Base-by-base conservation (phyloP, 2,797 vertebrate species). In the Tarsius wallacei region DNA sequence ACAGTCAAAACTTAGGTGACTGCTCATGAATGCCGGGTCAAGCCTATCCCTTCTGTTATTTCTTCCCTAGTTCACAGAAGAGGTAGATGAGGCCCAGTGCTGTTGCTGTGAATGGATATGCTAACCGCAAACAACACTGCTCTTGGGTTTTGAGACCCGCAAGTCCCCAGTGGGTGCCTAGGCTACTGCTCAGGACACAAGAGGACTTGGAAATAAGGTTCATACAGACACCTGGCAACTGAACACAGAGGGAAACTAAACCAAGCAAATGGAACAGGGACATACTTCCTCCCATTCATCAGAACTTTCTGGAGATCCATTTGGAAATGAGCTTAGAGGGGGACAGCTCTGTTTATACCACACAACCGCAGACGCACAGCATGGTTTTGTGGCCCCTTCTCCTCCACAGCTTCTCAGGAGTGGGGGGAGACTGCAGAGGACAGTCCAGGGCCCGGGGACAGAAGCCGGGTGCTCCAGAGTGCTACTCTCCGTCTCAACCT, bases 41-140 rank as follows among this genome's bases (percentile, higher is more conserved):
- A 89, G 33, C 26, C 42, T 47, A 73, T 33, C 19, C 5, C 10
- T 61, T 84, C 76, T 90, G 0, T 7, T 81, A 61, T 96, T 42
- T 10, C 9, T 51, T 74, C 31, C 8, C 7, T 31, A 74, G 77
- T 82, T 93, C 59, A 85, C 10, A 80, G 16, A 90, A 76, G 36
- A 94, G 16, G 10, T 93, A 87, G 90, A 91, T 73, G 36, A 95
- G 7, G 14, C 22, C 80, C 1, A n/a, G 24, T 14, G 24, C n/a
- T 91, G 21, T 94, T 83, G 26, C 61, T 84, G 5, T 77, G 28
- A 92, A 31, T 66, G 10, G 16, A 73, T 81, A 96, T 76, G 71
- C 74, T 87, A 87, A 49, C 24, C 77, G n/a, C 17, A 95, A 92
- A 94, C n/a, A 47, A 0, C 55, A 77, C 21, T 78, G 24, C 16